Conservation (phyloP, 2,113 vertebrate species). For the Tetrax tetrax region DNA sequence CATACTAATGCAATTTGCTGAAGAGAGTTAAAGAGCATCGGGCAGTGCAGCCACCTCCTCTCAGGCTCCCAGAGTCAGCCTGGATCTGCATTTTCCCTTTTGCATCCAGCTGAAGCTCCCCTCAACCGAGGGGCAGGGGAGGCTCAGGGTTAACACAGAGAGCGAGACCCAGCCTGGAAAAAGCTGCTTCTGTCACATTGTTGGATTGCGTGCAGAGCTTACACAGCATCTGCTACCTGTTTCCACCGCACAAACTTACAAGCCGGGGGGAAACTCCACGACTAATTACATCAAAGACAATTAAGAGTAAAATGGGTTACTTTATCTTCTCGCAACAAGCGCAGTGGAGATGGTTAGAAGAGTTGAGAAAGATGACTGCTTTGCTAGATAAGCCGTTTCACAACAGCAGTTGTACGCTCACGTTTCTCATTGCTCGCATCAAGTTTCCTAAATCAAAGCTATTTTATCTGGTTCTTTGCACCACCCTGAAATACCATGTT, state of each 20-base stretch:
- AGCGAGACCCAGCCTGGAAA: neutral
- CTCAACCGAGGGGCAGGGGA: neutral
- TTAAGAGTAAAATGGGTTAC: constrained; percentile 16
- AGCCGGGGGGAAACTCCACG: neutral
- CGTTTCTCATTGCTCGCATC: neutral
- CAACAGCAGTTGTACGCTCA: neutral
- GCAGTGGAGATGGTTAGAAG: neutral
- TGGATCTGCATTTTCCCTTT: neutral
- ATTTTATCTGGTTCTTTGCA: neutral
- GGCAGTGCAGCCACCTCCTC: neutral
- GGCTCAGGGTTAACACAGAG: neutral
- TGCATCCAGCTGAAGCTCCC: neutral
- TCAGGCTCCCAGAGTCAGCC: neutral
- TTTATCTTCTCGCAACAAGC: constrained; percentile 37
- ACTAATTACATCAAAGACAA: constrained; percentile 53
- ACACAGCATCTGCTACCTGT: constrained; percentile 3
- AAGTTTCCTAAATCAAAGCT: neutral
- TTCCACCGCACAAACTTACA: neutral
- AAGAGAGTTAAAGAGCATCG: constrained; percentile 42
- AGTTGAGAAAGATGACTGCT: neutral
- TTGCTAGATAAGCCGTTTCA: neutral
- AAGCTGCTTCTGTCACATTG: neutral
- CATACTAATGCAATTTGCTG: constrained; percentile 49
- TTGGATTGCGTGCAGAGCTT: neutral
- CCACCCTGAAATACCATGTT: neutral